Base-by-base conservation (phyloP, 2,888 invertebrate species). In the Oscheius sp. region DNA sequence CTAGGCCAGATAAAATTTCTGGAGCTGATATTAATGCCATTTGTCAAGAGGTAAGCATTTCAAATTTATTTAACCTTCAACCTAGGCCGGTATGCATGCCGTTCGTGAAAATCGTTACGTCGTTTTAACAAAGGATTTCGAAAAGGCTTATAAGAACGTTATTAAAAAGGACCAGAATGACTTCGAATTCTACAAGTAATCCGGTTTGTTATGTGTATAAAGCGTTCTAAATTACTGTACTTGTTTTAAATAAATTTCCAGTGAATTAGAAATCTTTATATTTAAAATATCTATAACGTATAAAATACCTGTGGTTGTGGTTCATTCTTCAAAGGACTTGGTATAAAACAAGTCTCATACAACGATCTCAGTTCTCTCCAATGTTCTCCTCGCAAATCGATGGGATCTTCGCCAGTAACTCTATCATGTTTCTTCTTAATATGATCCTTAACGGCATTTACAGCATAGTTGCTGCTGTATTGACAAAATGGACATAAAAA, bases 11-110 rank as follows among this genome's bases (percentile, higher is more conserved):
- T 87, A 93, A 94, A 88, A 96, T 99, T 82, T 96, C 95, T 54
- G 97, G 98, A 26, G 98, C 98, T 24, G 98, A 99, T 86, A 97
- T 99, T 84, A 98, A 98, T 88, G 96, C 98, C 62, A 99, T 98
- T 86, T 97, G 97, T 87, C 98, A 99, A 88, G 98, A 99, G 88
- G 90, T 90, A 77, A 54, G 45, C 47, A 44, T 8, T 22, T 17
- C 17, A 14, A 22, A 20, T 14, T 3, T 38, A 14, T 17, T 2
- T 36, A 32, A 28, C 5, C 26, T 33, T 17, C 22, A 76, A 86
- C 86, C 62, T 84, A 90, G 90, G 98, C 98, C 71, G 98, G 98
- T 79, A 99, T 98, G 98, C 97, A 98, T 87, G 98, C 98, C 2
- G 97, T 99, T 0, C 90, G 98, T 68, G 98, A 99, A 88, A 99